Conservation (phyloP, 1,140 invertebrate genomes). For the Aphaenogaster rudis region DNA sequence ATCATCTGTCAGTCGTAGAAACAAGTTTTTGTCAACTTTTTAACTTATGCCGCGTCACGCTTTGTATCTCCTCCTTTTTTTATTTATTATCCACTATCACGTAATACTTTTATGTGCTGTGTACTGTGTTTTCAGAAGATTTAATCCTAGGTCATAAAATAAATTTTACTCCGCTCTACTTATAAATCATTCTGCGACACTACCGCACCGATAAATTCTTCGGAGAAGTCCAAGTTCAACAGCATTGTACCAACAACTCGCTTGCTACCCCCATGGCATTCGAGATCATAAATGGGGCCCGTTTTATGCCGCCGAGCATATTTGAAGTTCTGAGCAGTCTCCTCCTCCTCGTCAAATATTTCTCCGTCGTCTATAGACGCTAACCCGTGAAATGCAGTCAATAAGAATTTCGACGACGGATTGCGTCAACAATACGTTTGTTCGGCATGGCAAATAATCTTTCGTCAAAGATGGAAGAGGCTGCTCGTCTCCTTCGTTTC, state of each 20-base stretch:
- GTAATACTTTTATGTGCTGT: not conserved
- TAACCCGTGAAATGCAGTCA: slow-evolving; percentile 31
- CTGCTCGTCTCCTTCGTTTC: not conserved
- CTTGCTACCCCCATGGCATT: slow-evolving; percentile 8
- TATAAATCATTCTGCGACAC: slow-evolving; percentile 37
- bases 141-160: slow-evolving; percentile 20
- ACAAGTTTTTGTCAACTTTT: not conserved
- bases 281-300: slow-evolving; percentile 46
- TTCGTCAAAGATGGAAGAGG: slow-evolving; percentile 1
- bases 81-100: slow-evolving; percentile 1
- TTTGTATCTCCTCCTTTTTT: not conserved
- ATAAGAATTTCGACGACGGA: slow-evolving; percentile 31
- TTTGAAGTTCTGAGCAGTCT: slow-evolving; percentile 38
- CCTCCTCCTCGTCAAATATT: slow-evolving; percentile 35
- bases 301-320: slow-evolving; percentile 54
- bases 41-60: not conserved
- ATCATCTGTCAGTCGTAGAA: not conserved
- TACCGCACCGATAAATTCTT: slow-evolving; percentile 32
- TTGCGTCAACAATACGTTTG: slow-evolving; percentile 47
- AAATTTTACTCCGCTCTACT: slow-evolving; percentile 17
- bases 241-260: slow-evolving; percentile 44
- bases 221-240: slow-evolving; percentile 39
- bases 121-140: slow-evolving; percentile 14
- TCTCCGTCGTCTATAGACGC: not conserved
- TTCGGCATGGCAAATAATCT: slow-evolving; percentile 43